A percentile compares a stretch with the other conserved stretches of the same genome.
These are phyloP conservation scores for Metellina segmentata DNA, from an alignment of 2,888 invertebrate genomes.

Conservation along the genomic window DNA sequence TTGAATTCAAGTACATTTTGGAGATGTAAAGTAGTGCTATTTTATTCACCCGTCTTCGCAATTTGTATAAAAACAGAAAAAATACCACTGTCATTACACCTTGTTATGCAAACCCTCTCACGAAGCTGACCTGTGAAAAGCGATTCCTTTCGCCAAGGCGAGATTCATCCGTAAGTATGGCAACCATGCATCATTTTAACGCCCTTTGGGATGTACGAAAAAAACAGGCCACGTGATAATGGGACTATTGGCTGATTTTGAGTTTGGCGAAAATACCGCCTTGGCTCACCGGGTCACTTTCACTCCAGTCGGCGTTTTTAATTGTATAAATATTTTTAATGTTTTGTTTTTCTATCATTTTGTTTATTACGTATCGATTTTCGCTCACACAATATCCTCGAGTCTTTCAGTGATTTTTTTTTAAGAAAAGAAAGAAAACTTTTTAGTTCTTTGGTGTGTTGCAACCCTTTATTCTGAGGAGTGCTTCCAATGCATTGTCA, in stretches of 20 bases:
- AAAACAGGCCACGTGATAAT: conserved; percentile 19
- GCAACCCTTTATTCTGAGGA: conserved; percentile 74
- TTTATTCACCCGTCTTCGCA: conserved; percentile 1
- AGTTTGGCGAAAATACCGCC: not conserved
- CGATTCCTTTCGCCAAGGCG: not conserved
- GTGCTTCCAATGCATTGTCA: conserved; percentile 76
- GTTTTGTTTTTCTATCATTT: not conserved
- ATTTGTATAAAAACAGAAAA: not conserved
- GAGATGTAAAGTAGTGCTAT: not conserved
- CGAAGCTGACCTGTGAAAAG: not conserved
- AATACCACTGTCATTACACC: not conserved
- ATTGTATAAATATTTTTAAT: conserved; percentile 16
- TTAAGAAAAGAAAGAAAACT: conserved; percentile 19
- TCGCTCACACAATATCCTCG: conserved; percentile 45
- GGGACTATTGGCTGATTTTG: not conserved
- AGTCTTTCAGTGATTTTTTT: conserved; percentile 52
- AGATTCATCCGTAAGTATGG: not conserved
- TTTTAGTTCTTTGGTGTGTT: conserved; percentile 73
- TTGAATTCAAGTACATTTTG: not conserved
- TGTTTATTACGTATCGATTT: conserved; percentile 15
- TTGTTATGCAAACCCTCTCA: not conserved
- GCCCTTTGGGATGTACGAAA: not conserved
- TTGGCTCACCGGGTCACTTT: conserved; percentile 6
- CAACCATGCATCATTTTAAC: too few species aligned
- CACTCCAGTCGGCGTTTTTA: conserved; percentile 19